Conservation (phyloP, 2,888 invertebrate species). For the Margaritifera margaritifera region DNA sequence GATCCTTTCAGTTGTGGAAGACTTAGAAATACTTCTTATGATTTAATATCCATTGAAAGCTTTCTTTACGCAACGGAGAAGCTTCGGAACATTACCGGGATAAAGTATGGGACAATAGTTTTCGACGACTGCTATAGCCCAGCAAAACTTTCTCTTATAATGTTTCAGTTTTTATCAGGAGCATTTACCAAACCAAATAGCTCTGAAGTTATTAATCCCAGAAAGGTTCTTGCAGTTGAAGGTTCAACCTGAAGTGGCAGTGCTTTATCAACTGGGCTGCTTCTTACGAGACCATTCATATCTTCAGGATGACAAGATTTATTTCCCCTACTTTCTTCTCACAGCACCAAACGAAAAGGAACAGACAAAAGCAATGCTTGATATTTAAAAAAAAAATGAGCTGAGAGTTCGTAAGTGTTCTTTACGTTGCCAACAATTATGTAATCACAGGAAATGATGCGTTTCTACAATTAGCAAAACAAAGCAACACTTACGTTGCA, state of each 20-base stretch:
- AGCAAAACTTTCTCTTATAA: conserved; percentile 28
- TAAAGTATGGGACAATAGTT: conserved; percentile 59
- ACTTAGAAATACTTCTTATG: conserved; percentile 48
- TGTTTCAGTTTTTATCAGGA: conserved; percentile 43
- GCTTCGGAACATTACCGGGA: conserved; percentile 33
- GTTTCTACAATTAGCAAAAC: conserved; percentile 44
- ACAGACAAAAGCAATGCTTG: conserved; percentile 59
- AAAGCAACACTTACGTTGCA: conserved; percentile 57
- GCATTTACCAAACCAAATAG: conserved; percentile 20
- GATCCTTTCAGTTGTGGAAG: conserved; percentile 50
- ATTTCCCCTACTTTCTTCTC: conserved; percentile 64
- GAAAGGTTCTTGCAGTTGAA: conserved; percentile 73
- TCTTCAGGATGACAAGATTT: conserved; percentile 56
- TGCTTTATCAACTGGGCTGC: conserved; percentile 49
- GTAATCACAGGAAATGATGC: conserved; percentile 58
- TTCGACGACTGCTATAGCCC: conserved; percentile 66
- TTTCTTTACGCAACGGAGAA: conserved; percentile 51
- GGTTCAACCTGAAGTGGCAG: conserved; percentile 74
- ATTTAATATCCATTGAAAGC: conserved; percentile 56
- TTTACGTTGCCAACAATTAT: conserved; percentile 64
- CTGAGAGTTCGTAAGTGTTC: conserved; percentile 60
- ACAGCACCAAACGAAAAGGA: conserved; percentile 65
- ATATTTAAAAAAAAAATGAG: conserved; percentile 50
- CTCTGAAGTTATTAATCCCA: conserved; percentile 26
- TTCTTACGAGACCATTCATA: conserved; percentile 57